These are phyloP conservation scores for Platanista minor DNA, from an alignment of 2,113 vertebrate species.

Conservation along the genomic window DNA sequence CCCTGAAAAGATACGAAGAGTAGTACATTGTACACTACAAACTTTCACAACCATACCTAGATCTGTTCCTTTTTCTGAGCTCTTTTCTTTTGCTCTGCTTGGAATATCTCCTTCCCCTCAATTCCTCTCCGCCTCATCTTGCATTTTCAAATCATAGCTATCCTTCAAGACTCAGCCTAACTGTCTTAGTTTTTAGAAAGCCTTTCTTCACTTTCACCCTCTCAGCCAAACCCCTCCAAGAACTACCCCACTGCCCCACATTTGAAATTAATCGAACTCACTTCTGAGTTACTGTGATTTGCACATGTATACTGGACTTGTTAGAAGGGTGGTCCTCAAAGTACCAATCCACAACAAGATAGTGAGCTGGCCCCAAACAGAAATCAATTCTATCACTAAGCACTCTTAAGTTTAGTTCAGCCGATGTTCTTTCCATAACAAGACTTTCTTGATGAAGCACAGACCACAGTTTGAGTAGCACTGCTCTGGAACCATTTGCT, in stretches of 20 bases:
- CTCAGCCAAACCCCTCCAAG: background rate
- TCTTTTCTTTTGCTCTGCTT: background rate
- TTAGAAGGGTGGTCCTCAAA: background rate
- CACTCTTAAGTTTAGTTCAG: background rate
- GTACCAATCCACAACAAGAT: background rate
- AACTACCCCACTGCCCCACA: too few relatives aligned
- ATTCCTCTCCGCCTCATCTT: background rate
- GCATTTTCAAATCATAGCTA: background rate
- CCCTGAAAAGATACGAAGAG: background rate
- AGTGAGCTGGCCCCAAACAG: background rate
- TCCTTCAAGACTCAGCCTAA: background rate
- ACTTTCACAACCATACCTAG: background rate
- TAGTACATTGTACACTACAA: accelerated
- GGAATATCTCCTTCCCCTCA: background rate
- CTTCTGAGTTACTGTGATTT: background rate
- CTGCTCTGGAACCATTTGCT: background rate
- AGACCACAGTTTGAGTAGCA: background rate
- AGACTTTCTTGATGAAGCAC: background rate
- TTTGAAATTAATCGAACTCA: background rate
- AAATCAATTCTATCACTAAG: background rate
- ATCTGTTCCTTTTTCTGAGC: background rate
- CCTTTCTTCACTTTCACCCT: background rate
- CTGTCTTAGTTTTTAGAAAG: background rate
- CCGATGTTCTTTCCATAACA: background rate
- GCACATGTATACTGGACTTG: background rate